Conservation (phyloP, 2,888 invertebrate species). For the Cheilosia soror region DNA sequence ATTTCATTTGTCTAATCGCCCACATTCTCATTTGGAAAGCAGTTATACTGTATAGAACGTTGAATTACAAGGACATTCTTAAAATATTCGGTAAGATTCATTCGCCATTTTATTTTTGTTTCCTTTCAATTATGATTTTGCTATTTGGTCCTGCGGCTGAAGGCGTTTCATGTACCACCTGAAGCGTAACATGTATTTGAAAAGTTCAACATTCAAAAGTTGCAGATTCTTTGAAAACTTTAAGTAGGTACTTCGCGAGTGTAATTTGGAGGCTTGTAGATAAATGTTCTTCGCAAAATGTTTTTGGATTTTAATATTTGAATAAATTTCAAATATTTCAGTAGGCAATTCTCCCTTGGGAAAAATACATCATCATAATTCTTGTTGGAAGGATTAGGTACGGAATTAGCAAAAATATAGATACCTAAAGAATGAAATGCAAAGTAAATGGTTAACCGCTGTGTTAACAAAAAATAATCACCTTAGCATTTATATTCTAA, state of each 20-base stretch:
- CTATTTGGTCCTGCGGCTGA: slow-evolving; percentile 24
- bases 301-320: background rate
- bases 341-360: too few species aligned
- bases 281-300: background rate
- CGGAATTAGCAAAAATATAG: too few species aligned
- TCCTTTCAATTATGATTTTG: slow-evolving; percentile 1
- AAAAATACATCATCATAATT: too few species aligned
- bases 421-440: too few species aligned
- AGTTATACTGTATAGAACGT: background rate
- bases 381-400: too few species aligned
- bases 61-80: slow-evolving; percentile 5
- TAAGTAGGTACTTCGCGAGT: background rate
- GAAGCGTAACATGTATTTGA: slow-evolving; percentile 20
- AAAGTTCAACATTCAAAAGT: slow-evolving; percentile 31
- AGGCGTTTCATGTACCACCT: slow-evolving; percentile 3
- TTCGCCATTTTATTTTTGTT: slow-evolving; percentile 11
- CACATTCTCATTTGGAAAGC: background rate
- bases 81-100: slow-evolving; percentile 12
- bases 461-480: too few species aligned
- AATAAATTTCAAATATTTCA: background rate
- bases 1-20: background rate
- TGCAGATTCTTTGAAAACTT: slow-evolving; percentile 23
- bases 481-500: too few species aligned
- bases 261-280: slow-evolving; percentile 15
- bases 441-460: too few species aligned